Evolutionary conservation across 2,113 vertebrate genomes (phyloP), one percentile per base, ranked within the genome.

Genomic region (Triplophysa tibetana): DNA sequence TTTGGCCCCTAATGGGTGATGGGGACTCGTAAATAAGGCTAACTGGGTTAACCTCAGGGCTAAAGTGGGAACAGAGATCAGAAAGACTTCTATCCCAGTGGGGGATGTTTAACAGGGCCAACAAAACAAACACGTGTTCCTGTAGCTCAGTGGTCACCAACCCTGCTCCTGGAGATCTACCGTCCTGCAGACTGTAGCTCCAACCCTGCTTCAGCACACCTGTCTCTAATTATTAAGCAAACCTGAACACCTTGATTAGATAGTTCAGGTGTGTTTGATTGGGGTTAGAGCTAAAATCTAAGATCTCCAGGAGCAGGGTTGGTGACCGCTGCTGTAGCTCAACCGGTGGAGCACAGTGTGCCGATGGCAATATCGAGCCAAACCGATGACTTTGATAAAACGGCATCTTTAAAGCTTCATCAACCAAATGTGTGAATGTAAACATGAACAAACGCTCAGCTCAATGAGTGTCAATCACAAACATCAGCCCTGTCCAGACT

Each of bases 21-120:
- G 33, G 24, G 38, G 21, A 38, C 54, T 52, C 70, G 60, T 77
- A 77, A 79, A 83, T 52, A 72, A 73, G 9, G 50, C 33, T 67
- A 66, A 65, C 74, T 76, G 19, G 43, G 74, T 76, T 48, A 58
- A 77, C 38, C 65, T 29, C 45, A 67, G n/a, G 61, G 26, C 21
- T 13, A 45, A 68, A 78, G 9, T 45, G 50, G 23, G 69, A 76
- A 77, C 38, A 56, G 33, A 29, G 52, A 74, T 75, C 62, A 58
- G 52, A 62, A n/a, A 58, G 33, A 58, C 14, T 29, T 41, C 11
- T 50, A 67, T 60, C 17, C 50, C 41, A 48, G 38, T 58, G 79
- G 41, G 14, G 70, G 63, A 80, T 74, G 69, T 23, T 16, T 56
- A 48, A 56, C 26, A 45, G 48, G 23, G 23, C 26, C 1, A 43